Evolutionary conservation across 2,797 vertebrate genomes (phyloP), one percentile per base, ranked within the genome.

Genomic region (Oceanodroma leucorhoa): DNA sequence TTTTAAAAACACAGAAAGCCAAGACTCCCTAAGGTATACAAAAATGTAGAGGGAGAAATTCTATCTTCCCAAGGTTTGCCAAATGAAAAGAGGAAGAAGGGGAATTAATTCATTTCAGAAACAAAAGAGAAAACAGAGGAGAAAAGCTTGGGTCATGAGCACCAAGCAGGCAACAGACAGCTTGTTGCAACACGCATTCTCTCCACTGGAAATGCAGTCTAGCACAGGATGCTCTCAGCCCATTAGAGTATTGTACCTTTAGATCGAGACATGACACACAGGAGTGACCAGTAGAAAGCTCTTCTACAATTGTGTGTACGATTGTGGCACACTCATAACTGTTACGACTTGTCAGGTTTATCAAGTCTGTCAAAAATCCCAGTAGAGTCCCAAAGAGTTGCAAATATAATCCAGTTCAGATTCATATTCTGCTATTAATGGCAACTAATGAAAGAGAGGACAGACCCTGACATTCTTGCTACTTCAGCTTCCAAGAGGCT

Each of bases 11-110:
- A 92, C 46, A 94, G 96, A 93, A 96, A 94, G 21, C 1, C 26
- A 86, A 93, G 51, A 66, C 54, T 96, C 96, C 69, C 95, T 78
- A 51, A 93, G 69, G 95, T 86, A 76, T 70, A 86, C 50, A 94
- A 93, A 96, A 93, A 95, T 16, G 87, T 78, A 81, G 85, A 86
- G 70, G 72, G 58, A 88, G 95, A 95, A 96, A 97, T 90, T 84
- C 72, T 96, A 94, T 86, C 93, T 94, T 86, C 43, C 50, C 54
- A 65, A 81, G 29, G n/a, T 89, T 91, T 91, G 82, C 76, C 83
- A 96, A 93, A 79, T 55, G 87, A 95, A 94, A 93, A 86, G 82
- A 36, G n/a, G 66, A 90, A 93, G 87, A 95, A n/a, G 51, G 5
- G 19, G 50, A 81, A 88, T 72, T 83, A 61, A 83, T 88, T 86